A percentile compares a stretch with the other conserved stretches of the same genome.
Conservation (phyloP, 1,140 invertebrate genomes). For the Magallana angulata region DNA sequence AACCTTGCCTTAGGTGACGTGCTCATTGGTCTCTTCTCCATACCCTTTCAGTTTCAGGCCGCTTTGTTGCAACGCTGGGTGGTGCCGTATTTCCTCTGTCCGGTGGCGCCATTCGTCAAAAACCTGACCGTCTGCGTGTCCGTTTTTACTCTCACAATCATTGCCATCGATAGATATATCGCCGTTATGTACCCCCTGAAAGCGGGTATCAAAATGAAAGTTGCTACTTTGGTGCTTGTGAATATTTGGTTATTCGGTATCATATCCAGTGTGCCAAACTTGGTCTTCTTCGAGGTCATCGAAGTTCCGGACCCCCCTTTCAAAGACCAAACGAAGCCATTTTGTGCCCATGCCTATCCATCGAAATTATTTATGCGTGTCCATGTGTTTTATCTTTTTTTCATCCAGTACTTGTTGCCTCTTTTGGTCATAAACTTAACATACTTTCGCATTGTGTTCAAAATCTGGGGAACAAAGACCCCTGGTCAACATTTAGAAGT, state of each 20-base stretch:
- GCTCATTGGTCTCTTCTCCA: conserved; percentile 74
- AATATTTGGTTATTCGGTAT: conserved; percentile 75
- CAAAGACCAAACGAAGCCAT: conserved; percentile 24
- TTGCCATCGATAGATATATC: conserved; percentile 87
- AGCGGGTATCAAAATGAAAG: conserved; percentile 66
- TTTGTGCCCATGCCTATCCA: conserved; percentile 62
- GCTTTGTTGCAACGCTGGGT: conserved; percentile 90
- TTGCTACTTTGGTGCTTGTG: conserved; percentile 69
- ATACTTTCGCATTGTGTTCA: conserved; percentile 87
- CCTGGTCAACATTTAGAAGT: conserved; percentile 88
- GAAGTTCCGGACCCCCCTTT: conserved; percentile 51
- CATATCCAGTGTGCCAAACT: conserved; percentile 69
- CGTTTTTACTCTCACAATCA: conserved; percentile 90
- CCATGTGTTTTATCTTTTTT: conserved; percentile 79
- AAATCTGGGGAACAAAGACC: conserved; percentile 87
- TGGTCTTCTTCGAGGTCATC: conserved; percentile 68
- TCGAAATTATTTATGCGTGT: conserved; percentile 58
- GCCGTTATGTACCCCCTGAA: conserved; percentile 89
- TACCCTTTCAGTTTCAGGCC: conserved; percentile 90
- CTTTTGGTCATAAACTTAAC: conserved; percentile 88
- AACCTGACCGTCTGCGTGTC: conserved; percentile 87
- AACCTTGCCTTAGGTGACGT: conserved; percentile 76
- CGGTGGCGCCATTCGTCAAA: conserved; percentile 90
- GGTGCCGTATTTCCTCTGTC: conserved; percentile 90
- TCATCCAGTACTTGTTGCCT: conserved; percentile 87